A percentile compares a stretch with the other conserved stretches of the same genome.
These are phyloP conservation scores for Plebejus anna DNA, from an alignment of 2,888 invertebrate genomes.

Conservation along the genomic window DNA sequence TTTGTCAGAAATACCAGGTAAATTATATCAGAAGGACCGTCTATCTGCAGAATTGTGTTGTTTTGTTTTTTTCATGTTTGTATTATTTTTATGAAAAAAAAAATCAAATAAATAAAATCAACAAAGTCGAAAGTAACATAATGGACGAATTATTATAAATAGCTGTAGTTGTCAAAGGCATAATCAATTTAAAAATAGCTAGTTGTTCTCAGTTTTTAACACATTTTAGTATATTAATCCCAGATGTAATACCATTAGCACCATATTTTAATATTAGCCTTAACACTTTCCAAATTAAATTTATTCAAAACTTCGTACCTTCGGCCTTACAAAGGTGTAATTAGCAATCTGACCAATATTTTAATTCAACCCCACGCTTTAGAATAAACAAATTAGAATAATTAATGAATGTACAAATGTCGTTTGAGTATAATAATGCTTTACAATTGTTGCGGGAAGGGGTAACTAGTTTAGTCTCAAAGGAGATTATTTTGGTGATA, in stretches of 20 bases:
- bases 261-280: neutral
- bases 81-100: no score
- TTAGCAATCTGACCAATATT: conserved; percentile 28
- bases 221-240: neutral
- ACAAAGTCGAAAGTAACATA: no score
- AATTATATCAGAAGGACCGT: no score
- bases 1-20: no score
- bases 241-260: neutral
- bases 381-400: conserved; percentile 28
- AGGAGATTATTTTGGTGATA: conserved; percentile 68
- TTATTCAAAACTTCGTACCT: neutral
- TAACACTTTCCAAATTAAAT: neutral
- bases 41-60: no score
- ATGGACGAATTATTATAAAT: no score
- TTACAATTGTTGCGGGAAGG: conserved; percentile 53
- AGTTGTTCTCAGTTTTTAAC: neutral
- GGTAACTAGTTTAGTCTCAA: conserved; percentile 41
- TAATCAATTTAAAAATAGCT: neutral
- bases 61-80: no score
- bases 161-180: neutral
- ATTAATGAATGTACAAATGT: conserved; percentile 28
- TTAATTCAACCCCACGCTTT: conserved; percentile 21
- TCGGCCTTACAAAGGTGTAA: conserved; percentile 28
- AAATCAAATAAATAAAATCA: no score
- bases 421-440: conserved; percentile 36